Evolutionary conservation across 1,140 invertebrate species (phyloP), one percentile per base, ranked within the genome.

Genomic region (Lordiphosa stackelbergi): DNA sequence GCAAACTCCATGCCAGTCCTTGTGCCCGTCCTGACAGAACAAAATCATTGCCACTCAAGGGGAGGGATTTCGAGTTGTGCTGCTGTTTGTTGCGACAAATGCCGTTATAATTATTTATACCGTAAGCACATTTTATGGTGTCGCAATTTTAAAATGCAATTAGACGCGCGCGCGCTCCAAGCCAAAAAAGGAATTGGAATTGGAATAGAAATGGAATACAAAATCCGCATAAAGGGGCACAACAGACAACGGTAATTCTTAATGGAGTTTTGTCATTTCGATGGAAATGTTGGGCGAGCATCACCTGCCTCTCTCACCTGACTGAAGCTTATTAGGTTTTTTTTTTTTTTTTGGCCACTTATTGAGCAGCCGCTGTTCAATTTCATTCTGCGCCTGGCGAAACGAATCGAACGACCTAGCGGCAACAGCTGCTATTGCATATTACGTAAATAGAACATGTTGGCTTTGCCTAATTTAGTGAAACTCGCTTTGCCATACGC

Each of bases 61-160:
- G 51, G 34, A 47, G 49, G 31, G 54, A 36, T 61, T 53, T 72
- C 51, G 53, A 52, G 53, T 31, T 37, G 45, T 43, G 34, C 58
- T 43, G 54, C 68, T 73, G 74, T 75, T 74, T 83, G 73, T 77
- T 83, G 72, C 78, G 72, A 83, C 72, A 83, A 83, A 83, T 83
- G 72, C 65, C 78, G 73, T 83, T 83, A 83, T 77, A 83, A 84
- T 83, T 83, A 83, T 83, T 83, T 83, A 84, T 83, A 83, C 65
- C 55, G 77, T 83, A 83, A 84, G 78, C 78, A 83, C 78, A 83
- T 83, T 83, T 83, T 84, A 84, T 83, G 78, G 77, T 83, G 77
- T 83, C 78, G 78, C 77, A 83, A 83, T 83, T 83, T 83, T 83
- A 83, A 83, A 83, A 83, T 83, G 77, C 77, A 83, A 83, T 83